Evolutionary conservation across 2,888 invertebrate species (phyloP), one percentile per base, ranked within the genome.

Genomic region (Salticus scenicus): DNA sequence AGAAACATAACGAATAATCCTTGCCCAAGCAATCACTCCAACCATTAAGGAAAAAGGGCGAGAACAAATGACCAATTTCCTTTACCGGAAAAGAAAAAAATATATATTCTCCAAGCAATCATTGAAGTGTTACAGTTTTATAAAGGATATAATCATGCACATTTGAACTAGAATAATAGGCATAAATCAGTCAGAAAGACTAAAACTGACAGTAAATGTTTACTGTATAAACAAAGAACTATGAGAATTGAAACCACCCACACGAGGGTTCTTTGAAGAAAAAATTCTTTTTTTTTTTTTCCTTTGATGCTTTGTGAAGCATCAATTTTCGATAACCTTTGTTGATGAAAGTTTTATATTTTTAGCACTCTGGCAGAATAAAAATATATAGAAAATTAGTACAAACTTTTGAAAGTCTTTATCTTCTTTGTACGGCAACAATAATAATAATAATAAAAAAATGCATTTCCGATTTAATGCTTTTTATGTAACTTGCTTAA

Each of bases 171-270:
- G 57, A 17, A 24, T 57, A 24, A 57, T 57, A 24, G 57, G 57
- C 57, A 57, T 57, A 57, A 57, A 57, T 57, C 57, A 57, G 5
- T 17, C 5, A 5, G 57, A 57, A 57, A 24, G 24, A 24, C 24
- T 24, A 57, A 57, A 20, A 57, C 12, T 5, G 4, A 4, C 57
- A 1, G 57, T 24, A 57, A 57, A 24, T 12, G 24, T 24, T 17
- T 24, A 24, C 10, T 10, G 42, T 2, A 47, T 7, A 47, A 24
- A 57, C 57, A 57, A 57, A 57, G 24, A 24, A 5, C 24, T 20
- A 24, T 57, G 57, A 24, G 57, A 57, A 57, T 57, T 57, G 57
- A 57, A 57, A 57, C 57, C 57, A 12, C 57, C 57, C 12, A 57
- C 24, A 57, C 57, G 2, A 24, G 57, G 20, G 24, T 24, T n/a